Percentiles rank a stretch among this genome's conserved stretches.
These are phyloP conservation scores for Arrhopalites spinosus DNA, from an alignment of 2,888 invertebrate genomes.

Conservation along the genomic window DNA sequence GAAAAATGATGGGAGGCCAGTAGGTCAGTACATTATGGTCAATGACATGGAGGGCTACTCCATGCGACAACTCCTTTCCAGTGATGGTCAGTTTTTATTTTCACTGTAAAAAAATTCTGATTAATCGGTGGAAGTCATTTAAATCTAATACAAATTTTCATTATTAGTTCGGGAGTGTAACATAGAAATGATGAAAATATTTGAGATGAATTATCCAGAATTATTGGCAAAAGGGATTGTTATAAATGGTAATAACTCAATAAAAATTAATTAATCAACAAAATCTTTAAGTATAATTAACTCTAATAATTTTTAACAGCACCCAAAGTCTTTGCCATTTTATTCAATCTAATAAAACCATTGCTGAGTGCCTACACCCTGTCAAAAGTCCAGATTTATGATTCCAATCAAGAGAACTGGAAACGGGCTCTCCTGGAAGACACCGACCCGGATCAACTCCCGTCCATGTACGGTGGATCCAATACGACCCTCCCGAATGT, in stretches of 20 bases:
- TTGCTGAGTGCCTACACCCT: slow-evolving; percentile 11
- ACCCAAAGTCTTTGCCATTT: slow-evolving; percentile 26
- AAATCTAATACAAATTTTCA: not conserved
- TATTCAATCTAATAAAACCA: slow-evolving; percentile 30
- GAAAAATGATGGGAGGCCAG: slow-evolving; percentile 11
- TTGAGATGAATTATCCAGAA: slow-evolving; percentile 29
- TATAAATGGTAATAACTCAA: slow-evolving; percentile 23
- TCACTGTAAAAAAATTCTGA: not conserved
- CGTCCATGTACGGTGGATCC: slow-evolving; percentile 23
- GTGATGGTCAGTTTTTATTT: slow-evolving; percentile 19
- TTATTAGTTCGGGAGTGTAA: slow-evolving; percentile 16
- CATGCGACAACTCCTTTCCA: slow-evolving; percentile 27
- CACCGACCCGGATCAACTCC: slow-evolving; percentile 24
- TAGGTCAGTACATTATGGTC: slow-evolving; percentile 22
- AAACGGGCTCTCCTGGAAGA: not conserved
- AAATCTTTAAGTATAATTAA: not conserved
- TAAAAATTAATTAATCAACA: not conserved
- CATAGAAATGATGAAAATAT: slow-evolving; percentile 27
- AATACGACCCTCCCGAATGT: slow-evolving; percentile 24
- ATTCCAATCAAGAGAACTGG: slow-evolving; percentile 31
- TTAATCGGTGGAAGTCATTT: not conserved
- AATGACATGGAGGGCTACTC: slow-evolving; percentile 37
- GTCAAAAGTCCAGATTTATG: slow-evolving; percentile 26
- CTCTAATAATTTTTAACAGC: slow-evolving; percentile 10
- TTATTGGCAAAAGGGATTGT: slow-evolving; percentile 13